Evolutionary conservation across 2,797 vertebrate species (phyloP).

Genomic region (Acridotheres tristis): DNA sequence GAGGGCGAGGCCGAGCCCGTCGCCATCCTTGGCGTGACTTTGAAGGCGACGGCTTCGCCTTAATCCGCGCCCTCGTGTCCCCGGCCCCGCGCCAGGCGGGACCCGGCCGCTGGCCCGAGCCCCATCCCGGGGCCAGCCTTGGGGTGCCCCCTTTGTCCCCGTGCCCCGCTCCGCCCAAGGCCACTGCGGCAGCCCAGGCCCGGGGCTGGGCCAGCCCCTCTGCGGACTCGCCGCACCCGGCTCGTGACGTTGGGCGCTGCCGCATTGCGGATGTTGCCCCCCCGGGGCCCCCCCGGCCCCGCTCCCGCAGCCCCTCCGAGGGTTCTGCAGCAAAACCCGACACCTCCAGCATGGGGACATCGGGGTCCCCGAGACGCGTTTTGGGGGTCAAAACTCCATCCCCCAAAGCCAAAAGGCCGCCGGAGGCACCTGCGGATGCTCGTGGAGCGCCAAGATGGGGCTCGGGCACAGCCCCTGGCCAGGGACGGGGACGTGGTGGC

Average conservation of each 20-base stretch:
- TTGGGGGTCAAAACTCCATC: accelerated
- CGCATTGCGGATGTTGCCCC: constrained; percentile 35
- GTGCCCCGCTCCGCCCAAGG: neutral
- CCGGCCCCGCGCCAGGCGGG: neutral
- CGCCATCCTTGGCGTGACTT: constrained; percentile 32
- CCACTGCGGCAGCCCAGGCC: neutral
- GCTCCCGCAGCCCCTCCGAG: neutral
- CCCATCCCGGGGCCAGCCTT: neutral
- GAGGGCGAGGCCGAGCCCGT: neutral
- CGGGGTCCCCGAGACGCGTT: accelerated
- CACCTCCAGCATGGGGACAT: accelerated
- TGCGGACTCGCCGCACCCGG: constrained; percentile 24
- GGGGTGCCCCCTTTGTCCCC: neutral
- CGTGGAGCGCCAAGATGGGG: neutral
- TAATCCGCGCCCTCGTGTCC: neutral
- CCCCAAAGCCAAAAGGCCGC: accelerated
- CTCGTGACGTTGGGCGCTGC: constrained; percentile 45
- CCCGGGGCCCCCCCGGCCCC: neutral
- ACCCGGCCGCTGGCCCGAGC: neutral
- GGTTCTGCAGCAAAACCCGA: neutral
- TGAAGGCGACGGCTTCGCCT: neutral
- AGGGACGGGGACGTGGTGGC: accelerated
- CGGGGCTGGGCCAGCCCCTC: neutral
- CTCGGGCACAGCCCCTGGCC: accelerated
- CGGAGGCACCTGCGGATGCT: neutral